Percentiles rank a stretch among this genome's conserved stretches.
phyloP scores from a whole-genome alignment of 2,888 invertebrate species.

The Rhaphigaster nebulosa region DNA sequence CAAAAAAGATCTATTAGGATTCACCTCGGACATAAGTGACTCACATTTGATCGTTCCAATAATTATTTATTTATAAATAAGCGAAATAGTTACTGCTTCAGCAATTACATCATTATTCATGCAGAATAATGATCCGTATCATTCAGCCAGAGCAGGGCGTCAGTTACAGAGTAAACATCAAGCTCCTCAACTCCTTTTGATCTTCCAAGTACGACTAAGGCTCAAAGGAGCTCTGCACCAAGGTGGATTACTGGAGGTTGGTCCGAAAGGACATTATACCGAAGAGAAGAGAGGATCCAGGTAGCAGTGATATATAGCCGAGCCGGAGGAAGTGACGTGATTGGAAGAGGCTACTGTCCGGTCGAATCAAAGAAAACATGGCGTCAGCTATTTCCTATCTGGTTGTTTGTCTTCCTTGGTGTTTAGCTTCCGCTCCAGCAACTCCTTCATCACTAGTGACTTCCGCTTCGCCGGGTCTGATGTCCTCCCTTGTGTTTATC shows the following conservation, averaged over 20 bases:
- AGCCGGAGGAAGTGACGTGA: neutral
- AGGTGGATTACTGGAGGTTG: neutral
- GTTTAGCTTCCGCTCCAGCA: constrained; percentile 43
- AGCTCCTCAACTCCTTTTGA: neutral
- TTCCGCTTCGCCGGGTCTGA: neutral
- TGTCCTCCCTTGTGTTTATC: neutral
- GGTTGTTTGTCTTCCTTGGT: constrained; percentile 42
- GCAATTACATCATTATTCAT: neutral
- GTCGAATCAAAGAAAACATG: constrained; percentile 22
- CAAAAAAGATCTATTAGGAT: too few relatives aligned
- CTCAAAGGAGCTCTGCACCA: neutral
- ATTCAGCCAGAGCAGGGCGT: neutral
- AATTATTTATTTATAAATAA: neutral
- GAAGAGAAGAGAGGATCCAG: neutral
- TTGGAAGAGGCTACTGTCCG: constrained; percentile 25
- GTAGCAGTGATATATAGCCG: constrained; percentile 23
- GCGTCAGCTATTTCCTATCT: constrained; percentile 40
- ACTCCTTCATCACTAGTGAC: constrained; percentile 40
- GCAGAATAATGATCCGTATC: neutral
- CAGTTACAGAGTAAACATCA: neutral
- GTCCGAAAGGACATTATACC: neutral
- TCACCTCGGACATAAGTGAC: too few relatives aligned
- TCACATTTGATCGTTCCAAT: neutral
- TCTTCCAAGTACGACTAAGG: neutral
- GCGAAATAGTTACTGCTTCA: too few relatives aligned